phyloP scores from a whole-genome alignment of 92 coral and sea anemone species.

The Galaxea fascicularis region DNA sequence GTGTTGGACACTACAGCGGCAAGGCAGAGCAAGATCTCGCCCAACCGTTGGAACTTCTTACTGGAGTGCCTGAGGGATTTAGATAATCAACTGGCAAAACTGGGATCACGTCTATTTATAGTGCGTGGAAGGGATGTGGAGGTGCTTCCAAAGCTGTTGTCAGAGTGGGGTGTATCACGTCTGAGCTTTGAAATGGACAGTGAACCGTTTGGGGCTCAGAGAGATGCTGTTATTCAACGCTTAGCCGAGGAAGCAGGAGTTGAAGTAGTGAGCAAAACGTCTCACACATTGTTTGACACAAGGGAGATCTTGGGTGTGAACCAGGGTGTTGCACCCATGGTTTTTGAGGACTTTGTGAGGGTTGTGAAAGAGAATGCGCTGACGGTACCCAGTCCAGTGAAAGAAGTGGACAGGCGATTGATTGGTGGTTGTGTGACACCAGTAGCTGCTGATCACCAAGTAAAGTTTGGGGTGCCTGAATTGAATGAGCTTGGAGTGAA shows the following conservation, averaged over 20 bases:
- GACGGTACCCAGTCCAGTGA: constrained; percentile 38
- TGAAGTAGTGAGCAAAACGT: constrained; percentile 69
- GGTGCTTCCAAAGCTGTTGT: constrained; percentile 65
- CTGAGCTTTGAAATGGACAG: constrained; percentile 80
- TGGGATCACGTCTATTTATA: constrained; percentile 80
- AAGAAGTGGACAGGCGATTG: constrained; percentile 45
- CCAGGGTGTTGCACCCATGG: constrained; percentile 66
- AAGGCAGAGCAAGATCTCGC: constrained; percentile 66
- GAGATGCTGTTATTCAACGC: constrained; percentile 67
- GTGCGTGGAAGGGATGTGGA: constrained; percentile 77
- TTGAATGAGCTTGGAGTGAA: constrained; percentile 72
- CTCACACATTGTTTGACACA: constrained; percentile 82
- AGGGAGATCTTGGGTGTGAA: constrained; percentile 55
- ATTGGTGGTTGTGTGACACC: constrained; percentile 55
- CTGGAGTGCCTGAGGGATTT: constrained; percentile 74
- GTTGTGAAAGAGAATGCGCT: constrained; percentile 58
- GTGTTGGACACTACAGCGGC: constrained; percentile 77
- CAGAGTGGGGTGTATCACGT: constrained; percentile 76
- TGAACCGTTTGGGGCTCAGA: constrained; percentile 80
- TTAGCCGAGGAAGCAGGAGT: constrained; percentile 75
- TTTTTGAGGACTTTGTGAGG: constrained; percentile 68
- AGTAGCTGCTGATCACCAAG: neutral
- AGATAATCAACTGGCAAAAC: constrained; percentile 67
- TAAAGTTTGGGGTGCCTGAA: constrained; percentile 56
- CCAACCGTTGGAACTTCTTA: constrained; percentile 83